A percentile compares a stretch with the other conserved stretches of the same genome.
Evolutionary conservation across 2,888 invertebrate genomes (phyloP).

Genomic region (Syrphus vitripennis): DNA sequence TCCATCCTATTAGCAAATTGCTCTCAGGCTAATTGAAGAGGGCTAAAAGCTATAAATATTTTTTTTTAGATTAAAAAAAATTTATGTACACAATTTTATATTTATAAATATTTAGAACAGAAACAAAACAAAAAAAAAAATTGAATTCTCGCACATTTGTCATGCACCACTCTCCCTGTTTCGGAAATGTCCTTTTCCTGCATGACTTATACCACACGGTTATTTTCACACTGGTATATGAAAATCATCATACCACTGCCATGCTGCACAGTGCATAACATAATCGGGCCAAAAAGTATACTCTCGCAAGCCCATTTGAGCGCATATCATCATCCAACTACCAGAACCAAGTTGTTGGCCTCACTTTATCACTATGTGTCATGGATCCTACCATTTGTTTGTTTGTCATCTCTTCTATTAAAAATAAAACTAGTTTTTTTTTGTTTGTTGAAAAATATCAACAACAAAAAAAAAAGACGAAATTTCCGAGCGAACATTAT

Average conservation of each 20-base stretch:
- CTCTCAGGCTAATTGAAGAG: constrained; percentile 52
- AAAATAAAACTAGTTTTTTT: constrained; percentile 4
- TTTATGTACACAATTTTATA: too few relatives aligned
- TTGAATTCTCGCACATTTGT: constrained; percentile 38
- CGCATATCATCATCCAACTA: constrained; percentile 23
- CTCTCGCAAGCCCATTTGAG: constrained; percentile 12
- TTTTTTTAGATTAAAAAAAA: neutral
- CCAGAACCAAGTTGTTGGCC: constrained; percentile 14
- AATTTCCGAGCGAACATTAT: neutral
- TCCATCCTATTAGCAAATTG: constrained; percentile 36
- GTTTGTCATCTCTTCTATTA: constrained; percentile 33
- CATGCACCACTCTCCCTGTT: constrained; percentile 25
- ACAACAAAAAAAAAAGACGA: neutral
- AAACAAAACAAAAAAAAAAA: constrained; percentile 1
- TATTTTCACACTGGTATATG: constrained; percentile 34
- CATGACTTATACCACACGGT: constrained; percentile 8
- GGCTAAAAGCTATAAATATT: neutral
- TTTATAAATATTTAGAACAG: neutral
- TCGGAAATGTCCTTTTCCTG: neutral
- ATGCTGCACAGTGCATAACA: neutral
- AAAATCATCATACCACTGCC: neutral
- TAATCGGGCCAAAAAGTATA: neutral
- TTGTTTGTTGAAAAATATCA: neutral
- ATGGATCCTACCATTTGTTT: neutral
- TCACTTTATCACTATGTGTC: neutral